phyloP scores from a whole-genome alignment of 53 echinoderm and acorn worm genomes.

The Glandiceps talaboti region DNA sequence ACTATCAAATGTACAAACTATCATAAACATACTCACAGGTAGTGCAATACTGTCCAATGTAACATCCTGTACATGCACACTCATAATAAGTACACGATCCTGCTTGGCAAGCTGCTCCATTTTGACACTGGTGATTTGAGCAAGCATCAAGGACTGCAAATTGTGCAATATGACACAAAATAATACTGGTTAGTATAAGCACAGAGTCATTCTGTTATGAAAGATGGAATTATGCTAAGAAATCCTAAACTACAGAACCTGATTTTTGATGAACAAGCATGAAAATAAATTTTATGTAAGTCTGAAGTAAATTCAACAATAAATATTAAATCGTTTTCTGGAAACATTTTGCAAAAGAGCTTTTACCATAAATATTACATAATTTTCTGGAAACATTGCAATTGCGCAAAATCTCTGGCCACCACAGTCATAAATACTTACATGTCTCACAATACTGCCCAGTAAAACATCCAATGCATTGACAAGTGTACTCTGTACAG shows the following conservation, averaged over 20 bases:
- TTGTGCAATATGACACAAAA: background rate
- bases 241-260: too few species aligned
- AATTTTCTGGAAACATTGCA: too few species aligned
- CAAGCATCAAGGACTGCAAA: slow-evolving; percentile 13
- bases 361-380: too few species aligned
- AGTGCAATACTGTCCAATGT: slow-evolving; percentile 44
- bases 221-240: too few species aligned
- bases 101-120: slow-evolving; percentile 47
- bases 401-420: background rate
- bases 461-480: slow-evolving; percentile 40
- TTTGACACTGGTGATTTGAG: slow-evolving; percentile 26
- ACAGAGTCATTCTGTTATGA: too few species aligned
- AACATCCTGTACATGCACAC: slow-evolving; percentile 49
- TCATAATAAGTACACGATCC: slow-evolving; percentile 24
- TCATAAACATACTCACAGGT: slow-evolving; percentile 28
- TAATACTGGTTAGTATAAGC: too few species aligned
- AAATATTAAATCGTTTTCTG: too few species aligned
- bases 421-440: slow-evolving; percentile 27
- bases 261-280: too few species aligned
- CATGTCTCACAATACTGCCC: slow-evolving; percentile 46
- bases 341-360: too few species aligned
- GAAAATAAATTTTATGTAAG: too few species aligned
- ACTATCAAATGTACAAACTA: too few species aligned
- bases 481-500: slow-evolving; percentile 34
- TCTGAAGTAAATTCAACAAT: too few species aligned